Evolutionary conservation across 2,888 invertebrate genomes (phyloP).

Genomic region (Cephus runcator): DNA sequence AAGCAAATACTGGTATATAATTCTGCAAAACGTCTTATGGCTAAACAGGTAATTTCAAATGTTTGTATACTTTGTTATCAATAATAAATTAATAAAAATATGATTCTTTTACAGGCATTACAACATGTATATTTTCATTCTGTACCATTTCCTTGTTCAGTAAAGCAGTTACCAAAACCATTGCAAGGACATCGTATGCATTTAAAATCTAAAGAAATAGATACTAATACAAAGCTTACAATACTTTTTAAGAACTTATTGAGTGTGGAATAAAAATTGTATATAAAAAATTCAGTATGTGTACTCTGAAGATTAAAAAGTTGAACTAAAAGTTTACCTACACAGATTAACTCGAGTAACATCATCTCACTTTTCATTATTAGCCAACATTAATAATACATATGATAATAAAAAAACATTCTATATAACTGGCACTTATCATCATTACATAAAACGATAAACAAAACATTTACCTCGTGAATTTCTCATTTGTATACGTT

Average conservation of each 20-base stretch:
- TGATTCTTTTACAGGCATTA: constrained; percentile 72
- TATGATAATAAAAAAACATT: too few relatives aligned
- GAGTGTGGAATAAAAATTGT: constrained; percentile 4
- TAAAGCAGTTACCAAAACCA: constrained; percentile 78
- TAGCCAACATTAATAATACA: too few relatives aligned
- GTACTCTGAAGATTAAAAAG: not conserved
- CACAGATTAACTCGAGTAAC: not conserved
- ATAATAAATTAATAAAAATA: not conserved
- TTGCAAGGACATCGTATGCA: constrained; percentile 53
- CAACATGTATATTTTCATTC: constrained; percentile 78
- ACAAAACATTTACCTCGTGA: not conserved
- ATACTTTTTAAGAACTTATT: constrained; percentile 52
- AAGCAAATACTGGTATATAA: constrained; percentile 85
- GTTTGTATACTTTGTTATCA: constrained; percentile 7
- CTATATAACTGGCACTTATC: too few relatives aligned
- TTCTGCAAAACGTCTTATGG: constrained; percentile 79
- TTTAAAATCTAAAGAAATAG: constrained; percentile 54
- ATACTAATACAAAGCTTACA: constrained; percentile 42
- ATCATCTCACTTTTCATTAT: not conserved
- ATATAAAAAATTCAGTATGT: not conserved
- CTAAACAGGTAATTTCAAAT: constrained; percentile 71
- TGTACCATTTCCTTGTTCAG: constrained; percentile 73
- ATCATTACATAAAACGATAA: not conserved
- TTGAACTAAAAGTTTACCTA: not conserved
- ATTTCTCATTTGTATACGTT: not conserved